Base-by-base conservation (phyloP, 2,797 vertebrate genomes). In the Echiichthys vipera region DNA sequence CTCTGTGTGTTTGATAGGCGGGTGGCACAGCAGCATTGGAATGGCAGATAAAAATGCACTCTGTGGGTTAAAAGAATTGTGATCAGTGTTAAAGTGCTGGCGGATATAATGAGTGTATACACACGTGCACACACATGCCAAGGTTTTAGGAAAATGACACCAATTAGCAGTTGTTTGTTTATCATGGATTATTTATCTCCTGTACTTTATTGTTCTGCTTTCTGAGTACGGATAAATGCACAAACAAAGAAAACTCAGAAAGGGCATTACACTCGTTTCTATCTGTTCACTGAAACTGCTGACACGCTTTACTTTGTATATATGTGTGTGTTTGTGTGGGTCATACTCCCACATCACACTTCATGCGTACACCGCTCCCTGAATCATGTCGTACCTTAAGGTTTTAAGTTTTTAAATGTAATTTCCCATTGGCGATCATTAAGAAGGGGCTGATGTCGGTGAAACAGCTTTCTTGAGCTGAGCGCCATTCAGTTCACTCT, bases 91-190 rank as follows among this genome's bases (percentile, higher is more conserved):
- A 50, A 66, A 83, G 68, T 40, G 12, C 69, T 36, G 65, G 46
- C 4, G 1, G 65, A 79, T 53, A 91, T 91, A 87, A 89, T 83
- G 69, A 92, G 66, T 36, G n/a, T 20, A 39, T 49, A 39, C 45
- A 62, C 39, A 32, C 55, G 51, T 34, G 25, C 29, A 51, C 30
- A 32, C 29, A 24, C 18, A 65, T 37, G 12, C 25, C 47, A 71
- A 71, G 75, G 77, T 81, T 80, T 80, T 65, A 76, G 30, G 36
- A 65, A 80, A 83, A 88, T 77, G 39, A 77, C 72, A 76, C 70
- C 81, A 90, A 90, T 92, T 91, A 92, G 63, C 70, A 61, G 71
- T 73, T 85, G 77, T 89, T 88, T 91, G 86, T 91, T 90, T 70
- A 58, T 88, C 58, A 43, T 36, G 57, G 67, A 80, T 81, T 81